A percentile compares a stretch with the other conserved stretches of the same genome.
Conservation (phyloP, 2,113 vertebrate genomes). For the Lamprologus callipterus region DNA sequence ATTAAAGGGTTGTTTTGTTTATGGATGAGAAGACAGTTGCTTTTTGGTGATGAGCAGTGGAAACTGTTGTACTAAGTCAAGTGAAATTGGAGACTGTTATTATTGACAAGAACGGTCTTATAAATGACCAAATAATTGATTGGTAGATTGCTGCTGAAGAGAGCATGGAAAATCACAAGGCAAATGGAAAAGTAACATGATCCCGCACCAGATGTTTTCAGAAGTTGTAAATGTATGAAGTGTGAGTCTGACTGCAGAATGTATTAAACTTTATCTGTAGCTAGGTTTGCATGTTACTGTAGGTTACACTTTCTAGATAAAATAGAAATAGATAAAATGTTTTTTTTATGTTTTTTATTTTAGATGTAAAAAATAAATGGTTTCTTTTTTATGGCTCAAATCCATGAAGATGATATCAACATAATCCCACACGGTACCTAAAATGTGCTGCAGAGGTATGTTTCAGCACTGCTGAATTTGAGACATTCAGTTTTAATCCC, state of each 20-base stretch:
- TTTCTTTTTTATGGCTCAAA: not conserved
- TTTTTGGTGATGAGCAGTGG: not conserved
- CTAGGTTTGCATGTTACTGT: not conserved
- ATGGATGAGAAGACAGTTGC: not conserved
- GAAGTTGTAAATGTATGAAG: constrained; percentile 8
- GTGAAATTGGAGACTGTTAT: not conserved
- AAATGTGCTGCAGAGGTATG: not conserved
- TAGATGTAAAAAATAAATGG: not conserved
- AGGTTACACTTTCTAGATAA: not conserved
- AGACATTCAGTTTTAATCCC: not conserved
- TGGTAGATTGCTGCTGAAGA: not conserved
- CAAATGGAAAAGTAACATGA: constrained; percentile 18
- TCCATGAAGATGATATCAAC: not conserved
- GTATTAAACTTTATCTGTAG: not conserved
- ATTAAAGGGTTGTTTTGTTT: not conserved
- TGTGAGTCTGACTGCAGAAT: not conserved
- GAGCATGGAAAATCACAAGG: not conserved
- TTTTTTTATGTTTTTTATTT: not conserved
- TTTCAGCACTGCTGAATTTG: not conserved
- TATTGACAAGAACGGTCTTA: not conserved
- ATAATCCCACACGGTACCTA: not conserved
- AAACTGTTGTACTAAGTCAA: not conserved
- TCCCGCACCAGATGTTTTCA: constrained; percentile 20
- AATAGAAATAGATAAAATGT: not conserved
- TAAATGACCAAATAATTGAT: constrained; percentile 18